Base-by-base conservation (phyloP, 2,888 invertebrate genomes). In the Clusia tigrina region DNA sequence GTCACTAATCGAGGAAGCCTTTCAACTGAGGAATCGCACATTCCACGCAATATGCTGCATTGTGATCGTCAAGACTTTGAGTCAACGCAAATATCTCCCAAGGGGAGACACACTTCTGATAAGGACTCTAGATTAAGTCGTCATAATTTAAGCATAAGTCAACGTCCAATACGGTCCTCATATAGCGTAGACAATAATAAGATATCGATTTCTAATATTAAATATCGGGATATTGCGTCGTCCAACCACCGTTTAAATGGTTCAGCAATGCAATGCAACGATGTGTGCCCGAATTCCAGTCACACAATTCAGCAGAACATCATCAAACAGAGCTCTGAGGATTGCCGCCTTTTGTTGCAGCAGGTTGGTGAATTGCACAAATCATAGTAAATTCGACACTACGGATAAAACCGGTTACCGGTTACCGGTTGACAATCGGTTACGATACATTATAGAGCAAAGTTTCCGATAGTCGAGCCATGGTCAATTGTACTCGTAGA, bases 261-360 rank as follows among this genome's bases (percentile, higher is more conserved):
- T 55, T 60, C 64, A 24, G 26, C 58, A 25, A 46, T 51, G 10
- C 48, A 63, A 1, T 20, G 58, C 22, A 42, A 57, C 20, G 65
- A 62, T 15, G 9, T 51, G 1, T 25, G 22, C 46, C 53, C 51
- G 12, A 51, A 25, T 24, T 1, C 58, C 3, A 60, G 18, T 48
- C 48, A 18, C 22, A 3, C 5, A 15, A 48, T 3, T 56, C 76
- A 77, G 17, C 88, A 88, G 74, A 87, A 87, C 69, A 88, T 88
- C 64, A 78, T 88, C 55, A 88, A 88, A 78, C 88, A 88, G 76
- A 88, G 88, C 42, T 89, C 89, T 64, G 90, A 91, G 83, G 90
- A 91, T 77, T 90, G 90, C 71, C 85, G 90, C 61, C 84, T 89
- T 64, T 82, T 90, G 42, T 77, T 90, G 64, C 90, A 90, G 76